Conservation (phyloP, 2,797 vertebrate species). For the Myiotriccus ornatus region DNA sequence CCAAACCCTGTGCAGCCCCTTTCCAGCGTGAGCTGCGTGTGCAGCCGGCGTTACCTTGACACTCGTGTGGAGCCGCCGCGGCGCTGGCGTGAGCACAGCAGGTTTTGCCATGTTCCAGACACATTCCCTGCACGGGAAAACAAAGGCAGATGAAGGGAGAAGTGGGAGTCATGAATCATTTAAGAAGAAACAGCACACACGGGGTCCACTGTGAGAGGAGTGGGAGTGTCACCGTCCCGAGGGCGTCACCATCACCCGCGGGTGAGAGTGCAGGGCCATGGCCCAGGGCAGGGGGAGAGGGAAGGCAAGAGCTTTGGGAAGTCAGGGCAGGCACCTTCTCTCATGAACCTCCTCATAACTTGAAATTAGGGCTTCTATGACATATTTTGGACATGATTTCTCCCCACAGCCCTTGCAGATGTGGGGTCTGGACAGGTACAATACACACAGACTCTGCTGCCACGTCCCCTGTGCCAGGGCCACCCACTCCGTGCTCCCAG, state of each 20-base stretch:
- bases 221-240: background rate
- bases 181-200: conserved; percentile 43
- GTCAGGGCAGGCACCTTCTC: background rate
- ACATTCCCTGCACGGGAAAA: conserved; percentile 67
- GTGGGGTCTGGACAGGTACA: background rate
- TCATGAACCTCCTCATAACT: background rate
- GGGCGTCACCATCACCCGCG: too few relatives aligned
- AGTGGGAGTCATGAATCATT: conserved; percentile 72
- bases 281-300: background rate
- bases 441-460: background rate
- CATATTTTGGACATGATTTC: background rate
- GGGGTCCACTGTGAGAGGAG: conserved; percentile 6
- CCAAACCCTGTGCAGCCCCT: background rate
- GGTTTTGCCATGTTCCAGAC: conserved; percentile 66
- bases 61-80: background rate
- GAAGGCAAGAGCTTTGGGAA: background rate
- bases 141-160: conserved; percentile 72
- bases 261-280: background rate
- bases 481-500: background rate
- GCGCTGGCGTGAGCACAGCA: conserved; percentile 55
- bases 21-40: background rate
- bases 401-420: background rate
- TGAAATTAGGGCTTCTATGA: background rate
- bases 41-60: conserved; percentile 60
- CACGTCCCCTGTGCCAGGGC: background rate